A percentile compares a stretch with the other conserved stretches of the same genome.
Conservation (phyloP, 2,888 invertebrate genomes). For the Ommatoiulus sabulosus region DNA sequence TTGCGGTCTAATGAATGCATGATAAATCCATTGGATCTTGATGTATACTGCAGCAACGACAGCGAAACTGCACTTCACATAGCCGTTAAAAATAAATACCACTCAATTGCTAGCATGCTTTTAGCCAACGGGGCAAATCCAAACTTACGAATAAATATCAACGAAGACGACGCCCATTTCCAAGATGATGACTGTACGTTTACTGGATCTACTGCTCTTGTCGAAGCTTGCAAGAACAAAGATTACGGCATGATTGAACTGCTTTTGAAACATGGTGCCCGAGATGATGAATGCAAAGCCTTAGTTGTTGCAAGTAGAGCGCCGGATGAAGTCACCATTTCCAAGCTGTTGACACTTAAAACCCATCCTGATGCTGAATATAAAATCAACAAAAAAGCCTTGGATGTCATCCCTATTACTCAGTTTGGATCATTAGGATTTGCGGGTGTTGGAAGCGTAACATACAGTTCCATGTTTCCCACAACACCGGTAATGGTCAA, state of each 20-base stretch:
- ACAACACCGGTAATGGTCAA: conserved; percentile 84
- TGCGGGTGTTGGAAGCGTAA: conserved; percentile 65
- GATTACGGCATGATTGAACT: conserved; percentile 81
- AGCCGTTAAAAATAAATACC: conserved; percentile 81
- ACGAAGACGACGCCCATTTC: conserved; percentile 65
- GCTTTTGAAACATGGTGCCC: conserved; percentile 82
- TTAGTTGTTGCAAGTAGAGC: conserved; percentile 80
- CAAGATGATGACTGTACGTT: conserved; percentile 61
- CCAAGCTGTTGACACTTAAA: conserved; percentile 86
- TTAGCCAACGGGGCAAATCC: conserved; percentile 85
- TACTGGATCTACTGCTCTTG: conserved; percentile 72
- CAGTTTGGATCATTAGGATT: conserved; percentile 62
- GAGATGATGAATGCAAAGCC: conserved; percentile 88
- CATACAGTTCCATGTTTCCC: conserved; percentile 84
- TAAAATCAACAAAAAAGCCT: conserved; percentile 88
- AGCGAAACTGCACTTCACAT: conserved; percentile 86
- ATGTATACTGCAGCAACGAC: conserved; percentile 80
- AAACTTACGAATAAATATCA: conserved; percentile 76
- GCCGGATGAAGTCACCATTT: conserved; percentile 80
- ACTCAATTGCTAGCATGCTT: conserved; percentile 77
- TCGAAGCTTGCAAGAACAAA: conserved; percentile 78
- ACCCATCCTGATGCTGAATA: conserved; percentile 91
- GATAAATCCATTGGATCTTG: conserved; percentile 79
- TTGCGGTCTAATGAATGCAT: conserved; percentile 63
- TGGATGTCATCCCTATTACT: conserved; percentile 73